Evolutionary conservation across 2,797 vertebrate species (phyloP), one percentile per base, ranked within the genome.

Genomic region (Tinamus major): DNA sequence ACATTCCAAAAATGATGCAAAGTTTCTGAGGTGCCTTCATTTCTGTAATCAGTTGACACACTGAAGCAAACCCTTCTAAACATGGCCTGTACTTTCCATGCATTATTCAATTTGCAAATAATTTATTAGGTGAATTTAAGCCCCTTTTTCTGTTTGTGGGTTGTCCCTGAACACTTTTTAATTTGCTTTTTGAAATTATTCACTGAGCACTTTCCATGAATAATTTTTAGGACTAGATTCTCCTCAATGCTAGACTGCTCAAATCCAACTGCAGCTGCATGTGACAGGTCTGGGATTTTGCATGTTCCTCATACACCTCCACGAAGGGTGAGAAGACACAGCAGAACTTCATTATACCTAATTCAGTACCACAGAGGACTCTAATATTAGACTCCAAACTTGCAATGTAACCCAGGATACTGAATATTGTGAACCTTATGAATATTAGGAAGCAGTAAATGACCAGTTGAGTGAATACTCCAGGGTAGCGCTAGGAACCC

Each of bases 101-200:
- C 90, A 92, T 95, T 93, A 95, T 81, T 95, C 77, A 89, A 61
- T 67, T 71, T 91, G 82, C 77, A 94, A 90, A 93, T 91, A 94
- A 93, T 91, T 96, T 58, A 91, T 93, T 84, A 95, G 91, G 67
- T 94, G 82, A 92, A 86, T 93, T 87, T 96, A 95, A 61, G 77
- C 85, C 89, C 42, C 59, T 63, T 95, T 94, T 94, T 81, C 82
- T 93, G 65, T 84, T 94, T 82, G 21, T 19, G 61, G 70, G 55
- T 89, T 92, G 77, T 63, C 87, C 85, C 48, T 49, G 69, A 95
- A 69, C 63, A 84, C 51, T 88, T 86, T 70, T 71, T 41, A 81
- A 65, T 74, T 92, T 95, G 70, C 74, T 61, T 70, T 96, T 91
- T 92, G 90, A 95, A 92, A 91, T 84, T 24, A 72, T 76, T 86